These are phyloP conservation scores for Lynx canadensis DNA, from an alignment of 2,113 vertebrate species.

Conservation along the genomic window DNA sequence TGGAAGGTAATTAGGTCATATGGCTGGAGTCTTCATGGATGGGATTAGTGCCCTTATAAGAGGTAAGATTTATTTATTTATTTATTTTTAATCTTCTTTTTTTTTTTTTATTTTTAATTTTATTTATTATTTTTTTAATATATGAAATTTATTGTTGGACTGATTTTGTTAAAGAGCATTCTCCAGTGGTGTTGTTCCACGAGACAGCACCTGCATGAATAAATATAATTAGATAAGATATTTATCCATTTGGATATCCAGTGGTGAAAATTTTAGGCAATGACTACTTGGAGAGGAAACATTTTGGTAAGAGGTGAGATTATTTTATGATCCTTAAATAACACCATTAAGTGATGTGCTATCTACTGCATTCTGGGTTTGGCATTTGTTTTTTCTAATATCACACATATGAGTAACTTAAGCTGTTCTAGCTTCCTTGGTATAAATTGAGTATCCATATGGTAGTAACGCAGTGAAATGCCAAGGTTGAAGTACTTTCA, in stretches of 20 bases:
- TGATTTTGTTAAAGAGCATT: not conserved
- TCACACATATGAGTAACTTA: not conserved
- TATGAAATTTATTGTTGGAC: no score
- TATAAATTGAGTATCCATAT: not conserved
- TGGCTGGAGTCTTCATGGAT: not conserved
- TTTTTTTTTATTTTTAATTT: no score
- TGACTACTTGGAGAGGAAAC: not conserved
- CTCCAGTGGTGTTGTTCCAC: not conserved
- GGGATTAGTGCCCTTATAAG: not conserved
- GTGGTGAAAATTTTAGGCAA: not conserved
- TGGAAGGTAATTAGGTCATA: not conserved
- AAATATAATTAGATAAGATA: not conserved
- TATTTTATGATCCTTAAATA: not conserved
- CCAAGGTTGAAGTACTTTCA: not conserved
- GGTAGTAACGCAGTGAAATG: no score
- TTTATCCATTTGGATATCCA: no score
- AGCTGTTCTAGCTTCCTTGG: not conserved
- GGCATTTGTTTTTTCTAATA: not conserved
- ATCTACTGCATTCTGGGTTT: not conserved
- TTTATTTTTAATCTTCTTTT: no score
- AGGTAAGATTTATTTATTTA: not conserved
- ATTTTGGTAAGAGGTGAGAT: not conserved
- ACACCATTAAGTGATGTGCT: not conserved
- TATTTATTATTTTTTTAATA: no score
- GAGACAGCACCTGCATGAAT: rapidly evolving